Evolutionary conservation across 1,140 invertebrate species (phyloP), one percentile per base, ranked within the genome.

Genomic region (Zaprionus tsacasi): DNA sequence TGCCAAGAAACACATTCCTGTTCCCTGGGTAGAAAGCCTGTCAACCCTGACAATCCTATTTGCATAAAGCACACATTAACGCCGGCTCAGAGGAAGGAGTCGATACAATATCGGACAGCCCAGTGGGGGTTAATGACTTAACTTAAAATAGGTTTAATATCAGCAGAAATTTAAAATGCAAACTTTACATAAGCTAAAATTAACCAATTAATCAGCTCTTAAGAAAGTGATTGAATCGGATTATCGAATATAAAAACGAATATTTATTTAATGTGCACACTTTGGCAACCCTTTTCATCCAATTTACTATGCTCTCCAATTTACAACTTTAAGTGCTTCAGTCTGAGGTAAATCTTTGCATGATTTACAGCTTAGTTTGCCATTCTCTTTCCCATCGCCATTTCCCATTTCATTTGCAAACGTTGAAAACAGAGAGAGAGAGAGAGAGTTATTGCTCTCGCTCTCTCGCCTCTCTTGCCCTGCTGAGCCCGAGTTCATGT

Each of bases 321-420:
- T 45, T 45, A 45, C 40, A 15, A 45, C 40, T 45, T 45, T 45
- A 15, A 45, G 40, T 50, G 45, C 17, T 50, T 17, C 45, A 50
- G 45, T 50, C 17, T 17, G 45, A 50, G 45, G 10, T 25, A 50
- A 50, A 50, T 50, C 45, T 50, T 25, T 50, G 17, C 45, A 50
- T 50, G 45, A 50, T 50, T 50, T 50, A 50, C 17, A 50, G 45
- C 45, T 50, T 50, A 50, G 45, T 50, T 50, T 50, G 17, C 17
- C 45, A 50, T 50, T 50, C 45, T 50, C 15, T 25, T 50, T 25
- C n/a, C 17, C 45, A 50, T 12, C 33, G 33, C 33, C 33, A 35
- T 35, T 35, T 35, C n/a, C 17, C 45, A 50, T 50, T 17, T 25
- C 11, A 50, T 50, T 50, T 50, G 17, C 45, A 50, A 21, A 21